Conservation (phyloP, 2,888 invertebrate species). For the Standfussiana lucernea region DNA sequence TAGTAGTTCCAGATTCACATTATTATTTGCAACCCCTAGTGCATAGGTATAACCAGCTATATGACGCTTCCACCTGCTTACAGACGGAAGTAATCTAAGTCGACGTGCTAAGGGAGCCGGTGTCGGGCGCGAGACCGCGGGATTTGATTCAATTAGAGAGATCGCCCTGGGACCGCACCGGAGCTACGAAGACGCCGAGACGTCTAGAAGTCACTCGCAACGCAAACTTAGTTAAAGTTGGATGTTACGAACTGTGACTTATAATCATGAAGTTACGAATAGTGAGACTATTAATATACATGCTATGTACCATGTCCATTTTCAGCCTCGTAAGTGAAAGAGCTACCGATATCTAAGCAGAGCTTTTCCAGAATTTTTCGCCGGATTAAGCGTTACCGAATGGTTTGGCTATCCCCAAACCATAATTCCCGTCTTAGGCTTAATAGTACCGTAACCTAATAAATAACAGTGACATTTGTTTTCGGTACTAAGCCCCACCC, state of each 20-base stretch:
- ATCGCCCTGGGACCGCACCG: conserved; percentile 76
- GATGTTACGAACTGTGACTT: conserved; percentile 29
- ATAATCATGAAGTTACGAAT: conserved; percentile 9
- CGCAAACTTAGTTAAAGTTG: conserved; percentile 57
- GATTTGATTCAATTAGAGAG: conserved; percentile 86
- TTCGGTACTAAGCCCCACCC: conserved; percentile 90
- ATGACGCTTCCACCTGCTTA: conserved; percentile 45
- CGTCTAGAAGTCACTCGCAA: conserved; percentile 55
- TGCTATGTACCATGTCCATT: background rate
- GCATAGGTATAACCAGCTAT: conserved; percentile 59
- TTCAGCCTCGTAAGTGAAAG: background rate
- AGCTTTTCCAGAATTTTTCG: conserved; percentile 52
- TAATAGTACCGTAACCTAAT: conserved; percentile 88
- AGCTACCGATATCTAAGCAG: background rate
- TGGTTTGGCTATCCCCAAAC: conserved; percentile 70
- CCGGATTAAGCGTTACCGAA: conserved; percentile 58
- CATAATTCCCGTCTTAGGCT: conserved; percentile 87
- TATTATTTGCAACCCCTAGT: conserved; percentile 50
- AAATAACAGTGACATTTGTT: conserved; percentile 91
- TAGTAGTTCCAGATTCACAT: conserved; percentile 26
- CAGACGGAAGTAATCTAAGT: conserved; percentile 84
- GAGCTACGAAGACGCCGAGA: conserved; percentile 53
- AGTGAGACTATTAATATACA: conserved; percentile 2
- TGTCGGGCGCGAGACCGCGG: conserved; percentile 75
- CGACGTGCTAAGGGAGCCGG: conserved; percentile 85